These are phyloP conservation scores for Phoenoteleia sp. DNA, from an alignment of 2,888 invertebrate species.

Conservation along the genomic window DNA sequence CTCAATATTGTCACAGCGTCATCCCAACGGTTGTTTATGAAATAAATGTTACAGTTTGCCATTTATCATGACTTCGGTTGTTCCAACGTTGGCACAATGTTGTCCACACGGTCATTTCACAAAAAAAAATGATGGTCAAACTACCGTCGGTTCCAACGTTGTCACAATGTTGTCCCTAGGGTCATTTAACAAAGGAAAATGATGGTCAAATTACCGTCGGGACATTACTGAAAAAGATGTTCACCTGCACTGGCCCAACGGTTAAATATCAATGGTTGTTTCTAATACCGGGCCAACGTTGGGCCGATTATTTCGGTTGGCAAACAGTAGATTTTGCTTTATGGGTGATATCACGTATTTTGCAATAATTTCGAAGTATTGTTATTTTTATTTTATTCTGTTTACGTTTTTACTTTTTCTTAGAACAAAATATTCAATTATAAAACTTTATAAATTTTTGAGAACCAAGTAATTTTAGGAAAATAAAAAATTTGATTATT, in stretches of 20 bases:
- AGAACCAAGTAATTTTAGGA: too few species aligned
- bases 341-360: too few species aligned
- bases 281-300: constrained; percentile 4
- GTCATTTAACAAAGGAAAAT: constrained; percentile 8
- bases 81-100: background rate
- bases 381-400: too few species aligned
- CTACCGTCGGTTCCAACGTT: background rate
- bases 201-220: background rate
- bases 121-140: background rate
- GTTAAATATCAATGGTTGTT: background rate
- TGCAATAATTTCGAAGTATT: too few species aligned
- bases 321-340: constrained; percentile 13
- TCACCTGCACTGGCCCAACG: constrained; percentile 14
- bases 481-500: too few species aligned
- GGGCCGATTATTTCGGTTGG: constrained; percentile 3
- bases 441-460: too few species aligned
- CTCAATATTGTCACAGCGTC: background rate
- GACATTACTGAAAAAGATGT: background rate
- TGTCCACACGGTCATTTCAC: background rate
- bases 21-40: background rate
- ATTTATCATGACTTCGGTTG: background rate
- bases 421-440: too few species aligned
- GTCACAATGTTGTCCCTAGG: constrained; percentile 14
- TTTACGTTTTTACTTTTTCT: too few species aligned
- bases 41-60: background rate